Evolutionary conservation across 64 coral and sea anemone species (phyloP), one percentile per base, ranked within the genome.

Genomic region (Acropora yongei): DNA sequence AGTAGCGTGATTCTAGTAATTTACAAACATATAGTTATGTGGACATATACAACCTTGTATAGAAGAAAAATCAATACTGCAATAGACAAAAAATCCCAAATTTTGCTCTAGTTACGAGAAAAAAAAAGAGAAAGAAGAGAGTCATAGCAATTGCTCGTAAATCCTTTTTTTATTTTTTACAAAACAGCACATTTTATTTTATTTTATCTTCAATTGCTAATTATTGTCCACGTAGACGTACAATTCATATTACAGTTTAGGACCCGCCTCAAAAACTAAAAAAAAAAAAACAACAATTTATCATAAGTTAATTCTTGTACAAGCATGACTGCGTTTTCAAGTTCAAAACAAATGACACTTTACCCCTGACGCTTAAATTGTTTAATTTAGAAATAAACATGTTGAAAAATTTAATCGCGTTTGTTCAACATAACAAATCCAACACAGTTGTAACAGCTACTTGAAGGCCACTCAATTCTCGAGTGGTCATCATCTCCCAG

Each of bases 391-490:
- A 85, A n/a, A 61, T 83, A 83, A 72, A 85, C 82, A 72, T 30
- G 17, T 85, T 49, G 82, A 47, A 43, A 85, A 44, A 49, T 85
- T 84, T 72, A 85, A 85, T 71, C 63, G 72, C 7, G 17, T 85
- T 39, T 44, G 17, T 49, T 47, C 41, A 75, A 75, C n/a, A 72
- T 39, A 44, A 44, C 20, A 6, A 55, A 55, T 55, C 51, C 5
- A 10, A 12, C 73, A 75, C 2, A 16, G 44, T 78, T 30, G 30
- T 46, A 48, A 18, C 16, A 77, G 49, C 11, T 48, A 48, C 10
- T 44, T 78, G 13, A 78, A 2, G 11, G 75, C 1, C 39, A 75
- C 41, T 75, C 39, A 19, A 19, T 44, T 44, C 11, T 75, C 41
- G 39, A 75, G 73, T 12, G 6, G 30, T 75, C 44, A 44, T 78